Base-by-base conservation (phyloP, 2,888 invertebrate species). In the Ormia ochracea region DNA sequence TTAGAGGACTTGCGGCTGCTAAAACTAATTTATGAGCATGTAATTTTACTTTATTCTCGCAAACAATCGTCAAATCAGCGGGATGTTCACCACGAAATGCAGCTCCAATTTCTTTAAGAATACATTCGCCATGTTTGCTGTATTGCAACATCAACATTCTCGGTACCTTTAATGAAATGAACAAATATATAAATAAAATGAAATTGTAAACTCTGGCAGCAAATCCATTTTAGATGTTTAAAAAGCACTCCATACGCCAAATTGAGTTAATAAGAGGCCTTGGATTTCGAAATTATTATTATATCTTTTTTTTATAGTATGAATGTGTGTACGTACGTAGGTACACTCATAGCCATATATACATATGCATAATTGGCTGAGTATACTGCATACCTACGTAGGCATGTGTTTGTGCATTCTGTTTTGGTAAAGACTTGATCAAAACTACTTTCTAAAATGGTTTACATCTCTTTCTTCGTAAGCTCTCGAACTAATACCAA, bases 61-160 rank as follows among this genome's bases (percentile, higher is more conserved):
- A 96, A 83, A 96, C 93, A 88, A 96, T 93, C 87, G 94, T 94
- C 91, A 96, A 93, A 91, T 96, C 96, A 79, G 96, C 95, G 90
- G 94, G 95, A 90, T 95, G 93, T 90, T 96, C 95, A 84, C 95
- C 95, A 86, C 94, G 92, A 92, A 95, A 96, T 92, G 96, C 96
- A 88, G 95, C 94, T 88, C 94, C 94, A 89, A 96, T 95, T 92
- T 96, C 96, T 91, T 95, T 95, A 90, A 95, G 94, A 92, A 96
- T 94, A 91, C 96, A 96, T 91, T 95, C 95, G 92, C 95, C 95
- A 92, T 96, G 96, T 92, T 96, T 96, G 92, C 96, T 96, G 91
- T 96, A 96, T 91, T 96, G 96, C 91, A 96, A 93, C 90, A 96
- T 96, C 92, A 96, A 93, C 92, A 96, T 90, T 87, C 89, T 90